Evolutionary conservation across 1,140 invertebrate species (phyloP), one percentile per base, ranked within the genome.

Genomic region (Trichoplusia ni): DNA sequence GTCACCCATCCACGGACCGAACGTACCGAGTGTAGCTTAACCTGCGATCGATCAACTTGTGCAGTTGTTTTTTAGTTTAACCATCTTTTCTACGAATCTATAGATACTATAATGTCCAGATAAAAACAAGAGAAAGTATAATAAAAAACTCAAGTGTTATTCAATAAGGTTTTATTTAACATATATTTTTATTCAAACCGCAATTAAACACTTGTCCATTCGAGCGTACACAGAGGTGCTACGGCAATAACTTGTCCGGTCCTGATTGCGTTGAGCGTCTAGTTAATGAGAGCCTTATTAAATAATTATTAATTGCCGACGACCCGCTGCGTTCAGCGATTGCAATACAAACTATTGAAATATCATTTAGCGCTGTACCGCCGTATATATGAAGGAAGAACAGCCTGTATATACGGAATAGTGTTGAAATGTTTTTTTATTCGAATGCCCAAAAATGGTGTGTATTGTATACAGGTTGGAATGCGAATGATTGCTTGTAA

Each of bases 301-400:
- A 71, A 67, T 66, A 71, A 67, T 71, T 68, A 71, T 64, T 61
- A 61, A 64, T 64, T 46, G 69, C 51, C 11, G 56, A 11, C 56
- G 38, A 33, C 69, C 69, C 58, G 69, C 69, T 67, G 69, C 18
- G 69, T 47, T 31, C 33, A 29, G 27, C 69, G 54, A 71, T 67
- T 64, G 69, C 64, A 62, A 40, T 51, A 65, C 23, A 51, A 49
- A 35, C 49, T 33, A 46, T 58, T 71, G 44, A 64, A 64, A 58
- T 60, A 71, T 71, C 64, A 64, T 56, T 63, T 63, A 53, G 33
- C 37, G 35, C 33, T 35, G 47, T 44, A 58, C 14, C 31, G 23
- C 19, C 13, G 16, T 25, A 16, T 27, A 42, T 11, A 19, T 53
- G 16, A n/a, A n/a, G n/a, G n/a, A n/a, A n/a, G n/a, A n/a, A n/a